Conservation (phyloP, 2,888 invertebrate species). For the Quadriops clusia region DNA sequence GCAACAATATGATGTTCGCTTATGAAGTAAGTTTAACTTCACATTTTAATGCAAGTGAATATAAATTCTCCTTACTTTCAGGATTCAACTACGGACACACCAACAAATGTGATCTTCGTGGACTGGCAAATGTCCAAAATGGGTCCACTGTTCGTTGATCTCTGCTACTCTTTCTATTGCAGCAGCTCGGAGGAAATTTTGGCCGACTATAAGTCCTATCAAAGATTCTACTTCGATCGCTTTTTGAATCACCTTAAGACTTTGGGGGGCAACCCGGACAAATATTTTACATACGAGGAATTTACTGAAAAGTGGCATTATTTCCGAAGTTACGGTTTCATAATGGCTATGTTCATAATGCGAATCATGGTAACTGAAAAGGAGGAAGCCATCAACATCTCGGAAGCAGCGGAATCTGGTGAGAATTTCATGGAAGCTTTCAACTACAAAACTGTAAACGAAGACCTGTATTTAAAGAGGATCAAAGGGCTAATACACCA, state of each 20-base stretch:
- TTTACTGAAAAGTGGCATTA: slow-evolving; percentile 6
- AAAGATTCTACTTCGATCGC: slow-evolving; percentile 6
- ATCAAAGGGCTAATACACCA: slow-evolving; percentile 9
- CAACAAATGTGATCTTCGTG: slow-evolving; percentile 8
- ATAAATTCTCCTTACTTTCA: no score
- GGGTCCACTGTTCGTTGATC: slow-evolving; percentile 6
- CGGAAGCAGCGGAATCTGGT: slow-evolving; percentile 1
- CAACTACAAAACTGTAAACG: slow-evolving; percentile 8
- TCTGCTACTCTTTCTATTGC: slow-evolving; percentile 9
- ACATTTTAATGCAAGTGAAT: no score
- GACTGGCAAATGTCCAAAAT: slow-evolving; percentile 8
- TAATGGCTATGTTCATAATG: slow-evolving; percentile 6
- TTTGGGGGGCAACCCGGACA: not conserved
- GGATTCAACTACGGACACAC: not conserved
- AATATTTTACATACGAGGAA: slow-evolving; percentile 4
- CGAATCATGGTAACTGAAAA: slow-evolving; percentile 8
- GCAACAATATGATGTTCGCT: slow-evolving; percentile 10
- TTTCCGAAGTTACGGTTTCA: slow-evolving; percentile 9
- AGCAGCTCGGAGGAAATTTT: slow-evolving; percentile 2
- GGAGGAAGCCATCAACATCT: slow-evolving; percentile 7
- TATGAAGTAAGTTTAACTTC: no score
- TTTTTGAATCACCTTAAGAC: no score
- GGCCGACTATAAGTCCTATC: slow-evolving; percentile 5
- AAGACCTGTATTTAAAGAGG: slow-evolving; percentile 4
- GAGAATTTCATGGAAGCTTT: slow-evolving; percentile 7